Evolutionary conservation across 2,888 invertebrate species (phyloP).

Genomic region (Pachymerium ferrugineum): DNA sequence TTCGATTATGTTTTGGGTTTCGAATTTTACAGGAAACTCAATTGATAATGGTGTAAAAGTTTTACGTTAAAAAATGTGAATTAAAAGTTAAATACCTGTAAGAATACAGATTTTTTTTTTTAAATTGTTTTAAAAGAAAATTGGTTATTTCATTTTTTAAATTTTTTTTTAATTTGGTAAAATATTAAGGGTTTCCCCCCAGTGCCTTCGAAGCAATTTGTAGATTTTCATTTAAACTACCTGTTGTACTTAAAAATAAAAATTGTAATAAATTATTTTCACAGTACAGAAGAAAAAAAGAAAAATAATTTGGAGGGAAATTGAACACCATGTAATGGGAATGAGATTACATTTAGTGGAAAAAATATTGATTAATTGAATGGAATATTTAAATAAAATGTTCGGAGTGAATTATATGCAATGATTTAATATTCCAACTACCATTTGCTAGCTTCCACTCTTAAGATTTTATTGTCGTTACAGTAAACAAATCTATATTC

Average conservation of each 20-base stretch:
- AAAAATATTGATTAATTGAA: no score
- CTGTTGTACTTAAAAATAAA: slow-evolving; percentile 15
- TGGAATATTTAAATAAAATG: no score
- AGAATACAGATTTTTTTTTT: not conserved
- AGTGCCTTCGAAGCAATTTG: slow-evolving; percentile 1
- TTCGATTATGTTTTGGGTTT: not conserved
- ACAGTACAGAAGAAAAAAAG: not conserved
- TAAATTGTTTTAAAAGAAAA: not conserved
- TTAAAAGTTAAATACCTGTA: not conserved
- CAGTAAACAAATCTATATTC: no score
- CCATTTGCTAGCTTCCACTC: no score
- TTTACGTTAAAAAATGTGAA: not conserved
- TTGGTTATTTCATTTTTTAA: not conserved
- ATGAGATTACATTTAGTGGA: no score
- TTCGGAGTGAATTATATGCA: no score
- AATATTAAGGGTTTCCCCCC: not conserved
- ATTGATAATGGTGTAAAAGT: not conserved
- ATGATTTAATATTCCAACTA: no score
- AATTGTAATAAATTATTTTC: slow-evolving; percentile 22
- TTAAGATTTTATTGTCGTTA: no score
- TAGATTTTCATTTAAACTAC: not conserved
- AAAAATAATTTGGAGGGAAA: not conserved
- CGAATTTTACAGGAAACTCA: not conserved
- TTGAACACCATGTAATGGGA: no score
- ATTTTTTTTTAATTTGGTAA: not conserved